These are phyloP conservation scores for Archilochus colubris DNA, from an alignment of 2,113 vertebrate species.

Conservation along the genomic window DNA sequence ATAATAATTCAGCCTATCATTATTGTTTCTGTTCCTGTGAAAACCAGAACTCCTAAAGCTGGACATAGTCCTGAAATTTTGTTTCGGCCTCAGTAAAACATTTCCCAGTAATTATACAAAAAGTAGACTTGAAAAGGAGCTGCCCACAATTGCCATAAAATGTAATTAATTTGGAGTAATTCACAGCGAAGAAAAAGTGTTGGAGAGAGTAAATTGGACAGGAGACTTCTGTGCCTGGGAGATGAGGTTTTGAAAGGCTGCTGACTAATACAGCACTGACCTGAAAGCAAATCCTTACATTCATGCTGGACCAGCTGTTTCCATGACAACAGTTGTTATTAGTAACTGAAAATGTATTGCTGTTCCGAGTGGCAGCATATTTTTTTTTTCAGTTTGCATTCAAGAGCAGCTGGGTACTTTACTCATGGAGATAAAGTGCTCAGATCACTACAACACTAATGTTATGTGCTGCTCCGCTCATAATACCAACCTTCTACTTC, in stretches of 20 bases:
- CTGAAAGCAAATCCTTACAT: slow-evolving; percentile 79
- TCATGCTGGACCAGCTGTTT: slow-evolving; percentile 75
- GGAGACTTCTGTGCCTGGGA: slow-evolving; percentile 54
- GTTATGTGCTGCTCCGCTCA: slow-evolving; percentile 46
- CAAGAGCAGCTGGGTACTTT: slow-evolving; percentile 73
- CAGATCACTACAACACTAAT: slow-evolving; percentile 28
- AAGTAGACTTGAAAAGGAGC: slow-evolving; percentile 38
- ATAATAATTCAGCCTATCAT: background rate
- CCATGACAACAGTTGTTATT: slow-evolving; percentile 81
- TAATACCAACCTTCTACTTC: background rate
- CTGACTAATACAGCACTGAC: slow-evolving; percentile 79
- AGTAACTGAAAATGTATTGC: slow-evolving; percentile 79
- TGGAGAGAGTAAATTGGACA: slow-evolving; percentile 62
- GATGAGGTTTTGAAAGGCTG: slow-evolving; percentile 74
- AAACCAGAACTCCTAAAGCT: background rate
- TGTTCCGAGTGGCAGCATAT: slow-evolving; percentile 73
- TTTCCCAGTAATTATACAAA: slow-evolving; percentile 45
- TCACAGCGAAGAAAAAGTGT: slow-evolving; percentile 62
- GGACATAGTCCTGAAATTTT: slow-evolving; percentile 12
- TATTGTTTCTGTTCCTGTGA: background rate
- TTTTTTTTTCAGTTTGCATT: slow-evolving; percentile 69
- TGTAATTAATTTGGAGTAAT: slow-evolving; percentile 70
- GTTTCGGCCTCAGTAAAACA: background rate
- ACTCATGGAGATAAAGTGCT: slow-evolving; percentile 66
- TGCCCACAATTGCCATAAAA: slow-evolving; percentile 40